Conservation (phyloP, 2,113 vertebrate genomes). For the Hiodon alosoides region DNA sequence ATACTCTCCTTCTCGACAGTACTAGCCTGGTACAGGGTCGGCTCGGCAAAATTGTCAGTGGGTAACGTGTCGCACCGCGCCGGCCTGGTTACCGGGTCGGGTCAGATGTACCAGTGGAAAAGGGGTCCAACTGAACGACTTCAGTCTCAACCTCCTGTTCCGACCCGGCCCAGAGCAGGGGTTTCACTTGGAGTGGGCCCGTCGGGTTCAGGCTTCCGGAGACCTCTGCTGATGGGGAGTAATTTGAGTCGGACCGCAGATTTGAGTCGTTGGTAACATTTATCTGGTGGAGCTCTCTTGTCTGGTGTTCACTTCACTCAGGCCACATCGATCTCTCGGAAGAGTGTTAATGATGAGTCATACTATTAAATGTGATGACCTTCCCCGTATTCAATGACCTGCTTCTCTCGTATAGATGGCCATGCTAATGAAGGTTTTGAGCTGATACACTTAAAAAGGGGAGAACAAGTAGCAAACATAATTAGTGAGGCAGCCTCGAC, state of each 20-base stretch:
- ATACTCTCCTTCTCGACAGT: too few relatives aligned
- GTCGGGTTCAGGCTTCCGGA: slow-evolving; percentile 18
- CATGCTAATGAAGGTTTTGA: slow-evolving; percentile 41
- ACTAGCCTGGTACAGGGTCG: too few relatives aligned
- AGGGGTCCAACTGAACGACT: background rate
- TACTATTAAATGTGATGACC: slow-evolving; percentile 54
- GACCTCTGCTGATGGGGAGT: slow-evolving; percentile 35
- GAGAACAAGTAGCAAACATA: slow-evolving; percentile 29
- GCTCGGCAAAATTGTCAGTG: too few relatives aligned
- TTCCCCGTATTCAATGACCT: slow-evolving; percentile 39
- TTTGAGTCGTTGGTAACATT: slow-evolving; percentile 37
- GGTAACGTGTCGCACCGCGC: too few relatives aligned
- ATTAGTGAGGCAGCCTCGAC: slow-evolving; percentile 34
- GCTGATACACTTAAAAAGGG: slow-evolving; percentile 26
- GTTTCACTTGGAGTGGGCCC: slow-evolving; percentile 8
- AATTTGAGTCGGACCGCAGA: slow-evolving; percentile 31
- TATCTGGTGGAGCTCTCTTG: slow-evolving; percentile 47
- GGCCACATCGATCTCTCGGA: slow-evolving; percentile 42
- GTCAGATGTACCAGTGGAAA: too few relatives aligned
- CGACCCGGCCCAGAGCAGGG: background rate
- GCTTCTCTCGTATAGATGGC: slow-evolving; percentile 30
- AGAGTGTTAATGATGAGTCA: slow-evolving; percentile 59
- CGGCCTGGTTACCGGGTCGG: too few relatives aligned
- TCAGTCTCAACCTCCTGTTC: background rate
- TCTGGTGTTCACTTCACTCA: slow-evolving; percentile 52